Percentiles rank a stretch among this genome's conserved stretches.
Conservation (phyloP, 2,888 invertebrate species). For the Oasisia sp. region DNA sequence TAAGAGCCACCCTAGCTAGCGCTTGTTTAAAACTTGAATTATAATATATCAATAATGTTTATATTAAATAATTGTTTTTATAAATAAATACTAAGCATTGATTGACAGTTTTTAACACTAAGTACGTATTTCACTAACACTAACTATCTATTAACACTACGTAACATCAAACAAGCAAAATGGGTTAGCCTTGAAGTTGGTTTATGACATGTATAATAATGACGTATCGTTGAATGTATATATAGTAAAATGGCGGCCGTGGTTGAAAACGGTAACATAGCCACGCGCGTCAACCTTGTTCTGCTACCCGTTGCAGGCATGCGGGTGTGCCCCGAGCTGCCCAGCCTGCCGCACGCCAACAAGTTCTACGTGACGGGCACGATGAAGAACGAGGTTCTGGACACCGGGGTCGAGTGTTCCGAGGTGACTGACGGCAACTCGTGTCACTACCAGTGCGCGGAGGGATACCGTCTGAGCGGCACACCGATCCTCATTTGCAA, state of each 20-base stretch:
- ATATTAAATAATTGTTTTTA: too few relatives aligned
- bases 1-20: too few relatives aligned
- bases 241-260: neutral
- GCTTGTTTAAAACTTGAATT: too few relatives aligned
- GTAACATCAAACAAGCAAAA: too few relatives aligned
- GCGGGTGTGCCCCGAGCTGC: conserved; percentile 39
- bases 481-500: conserved; percentile 47
- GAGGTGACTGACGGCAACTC: conserved; percentile 37
- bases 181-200: too few relatives aligned
- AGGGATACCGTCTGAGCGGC: conserved; percentile 43
- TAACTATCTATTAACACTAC: too few relatives aligned
- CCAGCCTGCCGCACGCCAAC: conserved; percentile 40
- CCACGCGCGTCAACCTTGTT: neutral
- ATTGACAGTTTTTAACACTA: too few relatives aligned
- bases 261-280: neutral
- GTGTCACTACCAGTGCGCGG: conserved; percentile 37
- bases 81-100: too few relatives aligned
- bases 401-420: conserved; percentile 41
- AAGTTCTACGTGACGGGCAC: conserved; percentile 44
- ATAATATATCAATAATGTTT: too few relatives aligned
- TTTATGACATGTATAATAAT: too few relatives aligned
- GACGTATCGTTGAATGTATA: neutral
- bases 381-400: conserved; percentile 41
- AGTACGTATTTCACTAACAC: too few relatives aligned
- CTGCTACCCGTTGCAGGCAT: conserved; percentile 27